Percentiles rank a stretch among this genome's conserved stretches.
These are phyloP conservation scores for Drosophila anomelani DNA, from an alignment of 2,888 invertebrate genomes.

Conservation along the genomic window DNA sequence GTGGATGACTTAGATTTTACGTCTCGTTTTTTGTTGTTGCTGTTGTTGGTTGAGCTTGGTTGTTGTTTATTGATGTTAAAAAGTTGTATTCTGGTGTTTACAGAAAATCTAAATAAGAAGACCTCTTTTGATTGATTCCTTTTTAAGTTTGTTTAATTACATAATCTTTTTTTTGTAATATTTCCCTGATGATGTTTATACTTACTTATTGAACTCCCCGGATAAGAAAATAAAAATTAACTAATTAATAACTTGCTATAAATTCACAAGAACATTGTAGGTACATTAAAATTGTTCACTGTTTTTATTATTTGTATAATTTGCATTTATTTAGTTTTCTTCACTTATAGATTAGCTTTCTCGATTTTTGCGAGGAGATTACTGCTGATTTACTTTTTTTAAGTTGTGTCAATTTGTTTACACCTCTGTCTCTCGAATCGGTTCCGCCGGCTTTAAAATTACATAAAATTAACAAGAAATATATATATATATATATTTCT, in stretches of 20 bases:
- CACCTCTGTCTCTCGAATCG: slow-evolving; percentile 91
- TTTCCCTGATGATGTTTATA: neutral
- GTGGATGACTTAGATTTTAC: slow-evolving; percentile 10
- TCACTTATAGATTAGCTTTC: neutral
- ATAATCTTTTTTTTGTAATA: neutral
- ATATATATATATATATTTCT: slow-evolving; percentile 69
- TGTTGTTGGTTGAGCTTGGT: slow-evolving; percentile 42
- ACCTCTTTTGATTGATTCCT: neutral
- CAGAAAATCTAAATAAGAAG: neutral
- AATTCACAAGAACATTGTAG: neutral
- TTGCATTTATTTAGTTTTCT: slow-evolving; percentile 30
- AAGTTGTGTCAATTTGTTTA: slow-evolving; percentile 83
- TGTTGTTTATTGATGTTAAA: slow-evolving; percentile 9
- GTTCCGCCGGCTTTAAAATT: slow-evolving; percentile 89
- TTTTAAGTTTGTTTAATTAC: neutral
- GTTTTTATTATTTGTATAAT: slow-evolving; percentile 40
- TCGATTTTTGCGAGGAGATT: slow-evolving; percentile 5
- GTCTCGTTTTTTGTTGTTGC: slow-evolving; percentile 38
- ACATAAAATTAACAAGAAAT: slow-evolving; percentile 85
- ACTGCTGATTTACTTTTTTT: slow-evolving; percentile 10
- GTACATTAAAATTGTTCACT: slow-evolving; percentile 1
- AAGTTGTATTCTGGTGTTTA: neutral
- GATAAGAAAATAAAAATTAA: neutral
- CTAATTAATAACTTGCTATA: neutral
- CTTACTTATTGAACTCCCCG: slow-evolving; percentile 4